Evolutionary conservation across 2,888 invertebrate genomes (phyloP).

Genomic region (Drosophila koepferae): DNA sequence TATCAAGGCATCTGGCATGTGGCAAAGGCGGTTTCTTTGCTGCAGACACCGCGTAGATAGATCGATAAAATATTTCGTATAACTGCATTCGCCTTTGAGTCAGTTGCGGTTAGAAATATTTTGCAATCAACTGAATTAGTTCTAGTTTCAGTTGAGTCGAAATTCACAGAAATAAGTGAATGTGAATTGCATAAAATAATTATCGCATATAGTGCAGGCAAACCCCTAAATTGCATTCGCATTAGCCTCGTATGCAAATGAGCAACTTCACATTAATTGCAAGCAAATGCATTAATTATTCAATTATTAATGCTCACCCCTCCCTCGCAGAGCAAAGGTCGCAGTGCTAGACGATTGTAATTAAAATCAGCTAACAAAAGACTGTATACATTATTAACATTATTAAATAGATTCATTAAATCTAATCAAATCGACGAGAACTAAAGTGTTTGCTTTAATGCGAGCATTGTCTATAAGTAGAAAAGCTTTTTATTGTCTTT

Average conservation of each 20-base stretch:
- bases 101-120: background rate
- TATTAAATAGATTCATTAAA: slow-evolving; percentile 13
- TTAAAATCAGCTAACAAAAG: slow-evolving; percentile 17
- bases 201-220: slow-evolving; percentile 10
- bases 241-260: slow-evolving; percentile 6
- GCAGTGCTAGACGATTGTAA: slow-evolving; percentile 13
- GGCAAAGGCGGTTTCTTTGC: background rate
- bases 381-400: background rate
- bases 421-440: background rate
- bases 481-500: background rate
- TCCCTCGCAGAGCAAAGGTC: background rate
- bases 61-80: slow-evolving; percentile 43
- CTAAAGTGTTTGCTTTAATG: slow-evolving; percentile 1
- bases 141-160: background rate
- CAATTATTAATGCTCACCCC: slow-evolving; percentile 9
- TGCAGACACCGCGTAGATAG: slow-evolving; percentile 13
- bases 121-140: background rate
- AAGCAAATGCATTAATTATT: slow-evolving; percentile 20
- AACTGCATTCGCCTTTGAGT: slow-evolving; percentile 16
- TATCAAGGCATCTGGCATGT: slow-evolving; percentile 23
- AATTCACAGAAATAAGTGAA: background rate
- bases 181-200: background rate
- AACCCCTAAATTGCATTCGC: slow-evolving; percentile 23
- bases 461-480: background rate
- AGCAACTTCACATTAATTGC: slow-evolving; percentile 27